Percentiles rank a stretch among this genome's conserved stretches.
Evolutionary conservation across 2,113 vertebrate species (phyloP).

Genomic region (Deroptyus accipitrinus): DNA sequence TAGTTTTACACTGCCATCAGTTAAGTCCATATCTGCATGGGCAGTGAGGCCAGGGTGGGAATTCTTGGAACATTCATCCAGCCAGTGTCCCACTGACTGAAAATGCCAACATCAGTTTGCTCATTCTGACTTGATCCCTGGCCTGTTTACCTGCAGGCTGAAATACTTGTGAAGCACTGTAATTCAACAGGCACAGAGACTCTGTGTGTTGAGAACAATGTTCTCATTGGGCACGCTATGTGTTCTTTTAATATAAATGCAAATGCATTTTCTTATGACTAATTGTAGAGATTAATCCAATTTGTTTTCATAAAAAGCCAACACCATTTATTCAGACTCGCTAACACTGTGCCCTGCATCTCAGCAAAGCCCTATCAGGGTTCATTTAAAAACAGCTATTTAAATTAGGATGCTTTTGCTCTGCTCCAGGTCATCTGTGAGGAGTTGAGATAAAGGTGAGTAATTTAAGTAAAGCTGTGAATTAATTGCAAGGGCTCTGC

Average conservation of each 20-base stretch:
- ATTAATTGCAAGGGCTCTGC: background rate
- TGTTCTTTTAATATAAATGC: conserved; percentile 47
- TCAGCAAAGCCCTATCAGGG: background rate
- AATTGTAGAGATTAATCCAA: conserved; percentile 54
- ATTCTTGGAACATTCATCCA: background rate
- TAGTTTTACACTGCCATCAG: background rate
- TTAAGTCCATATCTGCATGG: background rate
- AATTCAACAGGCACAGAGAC: background rate
- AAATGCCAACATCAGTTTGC: background rate
- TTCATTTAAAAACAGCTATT: conserved; percentile 25
- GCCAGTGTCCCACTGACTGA: background rate
- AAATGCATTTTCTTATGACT: conserved; percentile 55
- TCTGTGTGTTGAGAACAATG: background rate
- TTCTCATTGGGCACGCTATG: background rate
- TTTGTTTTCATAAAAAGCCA: conserved; percentile 54
- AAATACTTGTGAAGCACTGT: background rate
- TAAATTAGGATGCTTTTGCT: background rate
- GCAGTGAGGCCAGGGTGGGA: background rate
- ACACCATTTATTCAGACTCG: background rate
- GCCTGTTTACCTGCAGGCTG: background rate
- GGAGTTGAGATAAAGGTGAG: conserved; percentile 6
- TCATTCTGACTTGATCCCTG: background rate
- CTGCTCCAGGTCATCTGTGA: background rate
- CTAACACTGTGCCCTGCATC: background rate
- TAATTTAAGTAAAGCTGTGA: conserved; percentile 21